phyloP scores from a whole-genome alignment of 2,797 vertebrate species.

The Sebastes baramenuke region DNA sequence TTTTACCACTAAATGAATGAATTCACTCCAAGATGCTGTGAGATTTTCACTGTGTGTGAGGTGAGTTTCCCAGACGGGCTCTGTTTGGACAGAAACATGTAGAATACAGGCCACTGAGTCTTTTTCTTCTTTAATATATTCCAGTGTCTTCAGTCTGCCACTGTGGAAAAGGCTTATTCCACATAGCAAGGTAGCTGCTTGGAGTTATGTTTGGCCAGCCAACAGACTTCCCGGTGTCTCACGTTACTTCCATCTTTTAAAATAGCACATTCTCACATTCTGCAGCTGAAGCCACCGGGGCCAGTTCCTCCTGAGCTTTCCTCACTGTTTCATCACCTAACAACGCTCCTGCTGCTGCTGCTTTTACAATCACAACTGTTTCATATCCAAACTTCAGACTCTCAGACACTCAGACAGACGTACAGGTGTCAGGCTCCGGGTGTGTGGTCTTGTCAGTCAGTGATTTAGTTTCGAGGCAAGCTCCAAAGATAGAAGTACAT shows the following conservation, averaged over 20 bases:
- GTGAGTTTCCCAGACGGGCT: background rate
- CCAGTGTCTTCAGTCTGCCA: background rate
- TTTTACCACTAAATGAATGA: background rate
- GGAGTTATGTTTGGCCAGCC: conserved; percentile 69
- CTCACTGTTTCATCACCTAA: conserved; percentile 13
- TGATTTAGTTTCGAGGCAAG: background rate
- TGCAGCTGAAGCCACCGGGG: conserved; percentile 52
- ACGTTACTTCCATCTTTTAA: conserved; percentile 82
- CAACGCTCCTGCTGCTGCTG: background rate
- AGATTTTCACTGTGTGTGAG: background rate
- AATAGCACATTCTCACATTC: conserved; percentile 79
- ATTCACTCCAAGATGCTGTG: background rate
- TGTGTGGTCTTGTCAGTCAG: background rate
- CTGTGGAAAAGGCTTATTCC: conserved; percentile 15
- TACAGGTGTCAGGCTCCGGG: background rate
- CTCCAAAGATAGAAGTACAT: background rate
- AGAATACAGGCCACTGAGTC: background rate
- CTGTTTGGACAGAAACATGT: background rate
- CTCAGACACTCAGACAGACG: background rate
- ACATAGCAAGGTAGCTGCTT: conserved; percentile 51
- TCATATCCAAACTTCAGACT: background rate
- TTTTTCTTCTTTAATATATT: background rate
- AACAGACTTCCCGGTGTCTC: conserved; percentile 74
- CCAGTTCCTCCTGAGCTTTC: conserved; percentile 7
- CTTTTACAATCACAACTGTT: background rate